Evolutionary conservation across 37 sponge, comb jelly and placozoan genomes (phyloP), one percentile per base, ranked within the genome.

Genomic region (Tethya wilhelma): DNA sequence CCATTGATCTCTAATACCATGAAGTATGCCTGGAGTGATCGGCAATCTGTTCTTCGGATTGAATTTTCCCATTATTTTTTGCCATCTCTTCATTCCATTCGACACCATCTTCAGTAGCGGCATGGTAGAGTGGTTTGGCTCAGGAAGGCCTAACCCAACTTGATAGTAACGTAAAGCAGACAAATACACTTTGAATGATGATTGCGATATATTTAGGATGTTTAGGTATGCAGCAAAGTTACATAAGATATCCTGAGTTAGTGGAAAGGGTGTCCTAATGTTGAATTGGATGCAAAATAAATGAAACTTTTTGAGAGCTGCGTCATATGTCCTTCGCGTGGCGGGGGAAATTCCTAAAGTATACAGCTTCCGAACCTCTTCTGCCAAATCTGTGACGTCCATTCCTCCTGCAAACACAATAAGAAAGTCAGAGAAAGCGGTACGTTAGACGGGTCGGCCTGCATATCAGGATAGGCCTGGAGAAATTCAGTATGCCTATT

Each of bases 321-420:
- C 42, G 2, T 60, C 26, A 49, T 90, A 90, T 2, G 87, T 70
- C 59, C 31, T 70, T 0, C 26, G 66, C 14, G 91, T 86, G 31
- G 91, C 80, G 23, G 33, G 59, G 8, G 90, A 84, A 53, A 89
- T 19, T 19, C 78, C 83, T 33, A 75, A 2, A 20, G 9, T 1
- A 76, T 38, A 81, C 26, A 67, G 60, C 53, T 26, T 0, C 31
- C 79, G 74, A 91, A 83, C 88, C 23, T 28, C 32, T 67, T 19
- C 20, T 17, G 77, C 88, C 92, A 87, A 38, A 1, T 33, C 28
- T 12, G 34, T 5, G 92, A 91, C 7, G 83, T 69, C 88, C 92
- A 87, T 70, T 87, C 84, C 22, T 66, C 59, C 19, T 36, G 62
- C 46, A 43, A 8, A 49, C 84, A 33, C 25, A 89, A 44, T 39